Evolutionary conservation across 1,140 invertebrate genomes (phyloP), one percentile per base, ranked within the genome.

Genomic region (Listronotus oregonensis): DNA sequence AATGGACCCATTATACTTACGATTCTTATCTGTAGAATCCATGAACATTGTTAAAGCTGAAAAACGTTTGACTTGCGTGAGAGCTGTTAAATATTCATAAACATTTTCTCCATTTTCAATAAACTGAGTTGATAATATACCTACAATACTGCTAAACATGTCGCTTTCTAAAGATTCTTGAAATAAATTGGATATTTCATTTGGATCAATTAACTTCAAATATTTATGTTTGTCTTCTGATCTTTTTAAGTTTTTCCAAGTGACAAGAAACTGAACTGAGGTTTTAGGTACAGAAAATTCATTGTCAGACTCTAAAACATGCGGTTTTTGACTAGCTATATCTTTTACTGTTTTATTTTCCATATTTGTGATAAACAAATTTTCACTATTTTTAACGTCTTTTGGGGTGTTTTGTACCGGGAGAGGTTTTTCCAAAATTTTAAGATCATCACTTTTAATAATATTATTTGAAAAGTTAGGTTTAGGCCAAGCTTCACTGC

Each of bases 41-140:
- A 77, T 65, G 65, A 77, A 76, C 70, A 77, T 74, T 3, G 60
- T 54, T 1, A 77, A 60, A 52, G 73, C 66, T 21, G 66, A 64
- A 63, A 77, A 77, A 27, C 75, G 60, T 47, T 70, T 71, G 1
- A 77, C 72, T 65, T 73, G 27, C 1, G 70, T 64, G 8, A 77
- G 61, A 44, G 58, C 32, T 14, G 51, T 34, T 32, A 77, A 61
- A 69, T 65, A 73, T 11, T 70, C 54, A 58, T 67, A 75, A 34
- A 71, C 43, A 21, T 63, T 21, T 44, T 72, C 67, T 3, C 50
- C 66, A 8, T 73, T 61, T 17, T 64, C 52, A 14, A 69, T 65
- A 62, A 70, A 76, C 31, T 61, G 37, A 42, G 70, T 63, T 17
- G 51, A 65, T 42, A 77, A 62, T 10, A 73, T 50, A 17, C 70